Base-by-base conservation (phyloP, 2,113 vertebrate genomes). In the Oostethus manadensis region DNA sequence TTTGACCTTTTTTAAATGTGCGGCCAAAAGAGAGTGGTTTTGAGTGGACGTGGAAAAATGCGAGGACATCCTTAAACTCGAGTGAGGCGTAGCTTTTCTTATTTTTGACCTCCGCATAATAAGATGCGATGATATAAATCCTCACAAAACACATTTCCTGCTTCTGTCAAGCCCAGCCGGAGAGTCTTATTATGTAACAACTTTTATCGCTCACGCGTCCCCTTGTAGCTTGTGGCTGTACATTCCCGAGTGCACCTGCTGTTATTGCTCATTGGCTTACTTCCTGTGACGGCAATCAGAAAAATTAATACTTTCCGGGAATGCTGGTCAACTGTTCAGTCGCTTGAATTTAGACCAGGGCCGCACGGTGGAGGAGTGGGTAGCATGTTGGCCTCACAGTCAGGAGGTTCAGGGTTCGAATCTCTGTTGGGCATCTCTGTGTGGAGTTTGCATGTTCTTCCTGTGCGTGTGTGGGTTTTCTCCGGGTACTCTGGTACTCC, bases 1-100 rank as follows among this genome's bases (percentile, higher is more conserved):
- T 70, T 66, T 77, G 76, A 84, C 83, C 80, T 84, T 84, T 35
- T 84, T 72, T 62, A 66, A 79, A 76, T 77, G 70, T 60, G 74
- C 59, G 62, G 54, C 60, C 71, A 66, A 85, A 75, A 60, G 66
- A 56, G 62, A 50, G 51, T 53, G 74, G 56, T 8, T 13, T 21
- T 13, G 51, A 59, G 69, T 21, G 68, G 60, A 33, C 60, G 68
- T 60, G 66, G 64, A 71, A 75, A 47, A 26, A 33, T 42, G 61
- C 44, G 56, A 64, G 72, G 66, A 61, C 74, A 68, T 74, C 71
- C 74, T 54, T 73, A 71, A 68, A 77, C 66, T 81, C 47, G 58
- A 69, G 66, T 68, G 65, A 65, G 70, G 51, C 58, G 15, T 56
- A 79, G 57, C 71, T 58, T 74, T 71, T 86, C 23, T 67, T 71